Conservation (phyloP, 2,113 vertebrate genomes). For the Xenopus laevis region DNA sequence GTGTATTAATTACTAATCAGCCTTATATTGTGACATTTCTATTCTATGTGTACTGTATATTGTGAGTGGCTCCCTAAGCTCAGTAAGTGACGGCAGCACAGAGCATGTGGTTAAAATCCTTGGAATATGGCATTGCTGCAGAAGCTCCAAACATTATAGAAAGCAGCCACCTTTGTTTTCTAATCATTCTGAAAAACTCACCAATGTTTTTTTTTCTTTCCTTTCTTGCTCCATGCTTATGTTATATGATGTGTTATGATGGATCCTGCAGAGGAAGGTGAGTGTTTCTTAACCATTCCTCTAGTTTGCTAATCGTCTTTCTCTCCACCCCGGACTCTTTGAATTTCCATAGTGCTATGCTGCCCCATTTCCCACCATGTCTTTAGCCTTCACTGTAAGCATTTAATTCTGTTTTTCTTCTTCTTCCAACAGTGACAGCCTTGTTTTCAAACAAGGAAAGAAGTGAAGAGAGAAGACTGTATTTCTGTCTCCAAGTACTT, state of each 20-base stretch:
- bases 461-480: conserved; percentile 57
- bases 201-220: conserved; percentile 19
- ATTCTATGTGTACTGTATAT: too few relatives aligned
- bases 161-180: too few relatives aligned
- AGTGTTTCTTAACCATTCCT: conserved; percentile 35
- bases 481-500: too few relatives aligned
- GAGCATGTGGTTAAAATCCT: too few relatives aligned
- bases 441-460: conserved; percentile 61
- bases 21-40: too few relatives aligned
- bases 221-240: background rate
- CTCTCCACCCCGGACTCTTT: background rate
- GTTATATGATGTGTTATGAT: conserved; percentile 30
- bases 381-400: background rate
- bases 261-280: conserved; percentile 67
- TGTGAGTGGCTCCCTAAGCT: too few relatives aligned
- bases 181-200: too few relatives aligned
- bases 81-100: too few relatives aligned
- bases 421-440: conserved; percentile 63
- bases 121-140: too few relatives aligned
- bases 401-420: background rate
- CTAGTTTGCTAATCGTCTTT: background rate
- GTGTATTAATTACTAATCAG: too few relatives aligned
- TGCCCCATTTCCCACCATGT: background rate
- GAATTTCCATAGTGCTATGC: too few relatives aligned
- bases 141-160: too few relatives aligned